phyloP scores from a whole-genome alignment of 1,140 invertebrate genomes.

The Papilio machaon region DNA sequence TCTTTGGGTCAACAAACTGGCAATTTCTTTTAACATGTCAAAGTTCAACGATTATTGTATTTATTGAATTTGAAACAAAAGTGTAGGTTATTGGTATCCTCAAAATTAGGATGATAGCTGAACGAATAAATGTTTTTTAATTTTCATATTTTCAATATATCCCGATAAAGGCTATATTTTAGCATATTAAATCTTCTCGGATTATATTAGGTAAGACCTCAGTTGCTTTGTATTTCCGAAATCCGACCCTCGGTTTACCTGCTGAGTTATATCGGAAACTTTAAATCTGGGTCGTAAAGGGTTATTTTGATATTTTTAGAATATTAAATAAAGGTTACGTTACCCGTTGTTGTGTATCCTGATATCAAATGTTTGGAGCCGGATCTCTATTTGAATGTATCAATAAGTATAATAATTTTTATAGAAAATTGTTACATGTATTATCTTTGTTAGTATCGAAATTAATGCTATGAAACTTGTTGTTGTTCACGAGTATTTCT shows the following conservation, averaged over 20 bases:
- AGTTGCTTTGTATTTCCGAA: slow-evolving; percentile 1
- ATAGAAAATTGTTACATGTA: too few relatives aligned
- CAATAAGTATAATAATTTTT: background rate
- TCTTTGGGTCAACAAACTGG: background rate
- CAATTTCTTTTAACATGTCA: slow-evolving; percentile 4
- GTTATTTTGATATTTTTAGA: slow-evolving; percentile 12
- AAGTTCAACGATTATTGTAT: background rate
- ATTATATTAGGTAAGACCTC: slow-evolving; percentile 1
- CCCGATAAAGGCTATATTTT: background rate
- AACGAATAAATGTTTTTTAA: background rate
- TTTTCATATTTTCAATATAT: background rate
- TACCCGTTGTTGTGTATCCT: background rate
- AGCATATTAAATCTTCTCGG: background rate
- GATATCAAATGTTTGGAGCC: background rate
- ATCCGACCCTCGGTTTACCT: background rate
- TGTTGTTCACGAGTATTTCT: background rate
- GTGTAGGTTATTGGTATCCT: background rate
- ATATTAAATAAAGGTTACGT: background rate
- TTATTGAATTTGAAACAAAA: background rate
- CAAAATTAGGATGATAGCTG: background rate
- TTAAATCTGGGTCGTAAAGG: slow-evolving; percentile 5
- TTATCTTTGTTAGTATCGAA: background rate
- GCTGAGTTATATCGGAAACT: slow-evolving; percentile 3
- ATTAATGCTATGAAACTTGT: background rate
- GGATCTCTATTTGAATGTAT: background rate